phyloP scores from a whole-genome alignment of 2,113 vertebrate genomes.

The Origma solitaria region DNA sequence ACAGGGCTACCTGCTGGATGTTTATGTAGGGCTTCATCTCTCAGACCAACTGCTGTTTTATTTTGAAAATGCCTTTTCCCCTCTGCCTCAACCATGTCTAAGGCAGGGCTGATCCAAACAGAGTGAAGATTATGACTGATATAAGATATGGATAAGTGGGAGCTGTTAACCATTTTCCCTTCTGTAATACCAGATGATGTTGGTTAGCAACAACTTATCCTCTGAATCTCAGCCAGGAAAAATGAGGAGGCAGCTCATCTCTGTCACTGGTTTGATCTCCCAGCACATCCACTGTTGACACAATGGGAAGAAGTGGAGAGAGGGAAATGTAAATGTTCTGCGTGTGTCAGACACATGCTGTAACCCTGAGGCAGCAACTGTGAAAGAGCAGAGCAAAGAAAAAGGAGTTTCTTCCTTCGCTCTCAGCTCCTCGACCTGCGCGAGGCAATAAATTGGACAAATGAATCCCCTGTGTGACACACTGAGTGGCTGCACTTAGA shows the following conservation, averaged over 20 bases:
- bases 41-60: not conserved
- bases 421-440: not conserved
- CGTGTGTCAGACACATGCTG: not conserved
- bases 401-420: not conserved
- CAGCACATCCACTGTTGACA: constrained; percentile 23
- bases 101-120: not conserved
- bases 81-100: not conserved
- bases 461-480: not conserved
- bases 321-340: constrained; percentile 27
- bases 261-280: constrained; percentile 51
- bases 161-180: constrained; percentile 19
- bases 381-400: constrained; percentile 5
- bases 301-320: constrained; percentile 28
- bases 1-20: not conserved
- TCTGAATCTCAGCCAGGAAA: constrained; percentile 49
- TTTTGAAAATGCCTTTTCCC: not conserved
- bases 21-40: not conserved
- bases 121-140: not conserved
- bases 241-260: constrained; percentile 46
- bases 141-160: not conserved
- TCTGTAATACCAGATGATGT: constrained; percentile 39
- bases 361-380: constrained; percentile 32
- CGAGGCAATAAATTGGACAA: not conserved
- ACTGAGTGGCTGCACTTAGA: not conserved
- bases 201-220: constrained; percentile 50